These are phyloP conservation scores for Myiotriccus ornatus DNA, from an alignment of 2,797 vertebrate genomes.

Conservation along the genomic window DNA sequence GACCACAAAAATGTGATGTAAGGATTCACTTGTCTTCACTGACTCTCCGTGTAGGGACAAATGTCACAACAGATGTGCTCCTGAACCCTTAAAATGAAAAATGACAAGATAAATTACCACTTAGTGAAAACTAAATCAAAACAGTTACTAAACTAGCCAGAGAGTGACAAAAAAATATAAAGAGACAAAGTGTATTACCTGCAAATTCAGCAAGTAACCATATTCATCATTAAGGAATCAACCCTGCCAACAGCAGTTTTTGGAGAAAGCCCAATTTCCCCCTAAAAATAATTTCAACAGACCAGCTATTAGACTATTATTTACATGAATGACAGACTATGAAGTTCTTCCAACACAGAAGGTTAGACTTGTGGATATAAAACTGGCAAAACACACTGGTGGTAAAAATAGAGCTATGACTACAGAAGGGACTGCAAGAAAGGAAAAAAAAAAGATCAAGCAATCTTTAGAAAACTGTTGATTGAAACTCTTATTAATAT, in stretches of 20 bases:
- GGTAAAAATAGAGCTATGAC: not conserved
- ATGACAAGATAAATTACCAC: not conserved
- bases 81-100: not conserved
- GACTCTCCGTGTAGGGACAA: not conserved
- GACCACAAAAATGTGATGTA: not conserved
- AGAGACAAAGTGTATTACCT: not conserved
- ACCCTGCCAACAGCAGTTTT: not conserved
- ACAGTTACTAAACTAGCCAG: not conserved
- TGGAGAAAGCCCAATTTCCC: not conserved
- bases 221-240: not conserved
- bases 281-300: not conserved
- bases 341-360: constrained; percentile 23
- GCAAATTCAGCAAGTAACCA: constrained; percentile 12
- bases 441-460: not conserved
- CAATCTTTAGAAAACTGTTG: not conserved
- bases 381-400: not conserved
- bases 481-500: not conserved
- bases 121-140: not conserved
- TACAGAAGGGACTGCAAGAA: not conserved
- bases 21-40: constrained; percentile 8
- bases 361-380: not conserved
- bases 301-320: not conserved
- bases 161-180: not conserved
- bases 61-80: not conserved
- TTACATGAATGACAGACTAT: not conserved